A percentile compares a stretch with the other conserved stretches of the same genome.
Conservation (phyloP, 1,140 invertebrate species). For the Cotesia chilonis region DNA sequence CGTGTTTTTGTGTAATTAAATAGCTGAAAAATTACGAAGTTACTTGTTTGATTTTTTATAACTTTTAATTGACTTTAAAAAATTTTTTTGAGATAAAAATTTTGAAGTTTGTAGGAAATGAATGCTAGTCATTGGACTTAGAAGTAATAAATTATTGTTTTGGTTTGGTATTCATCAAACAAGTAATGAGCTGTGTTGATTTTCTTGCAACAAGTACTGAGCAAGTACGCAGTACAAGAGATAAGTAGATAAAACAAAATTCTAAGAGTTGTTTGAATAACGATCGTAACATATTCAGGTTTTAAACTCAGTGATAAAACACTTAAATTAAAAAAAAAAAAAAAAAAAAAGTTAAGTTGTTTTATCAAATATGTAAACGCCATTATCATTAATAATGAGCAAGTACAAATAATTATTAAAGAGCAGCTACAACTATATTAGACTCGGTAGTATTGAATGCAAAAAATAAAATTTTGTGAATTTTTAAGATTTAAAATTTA, state of each 20-base stretch:
- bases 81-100: no score
- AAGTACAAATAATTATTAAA: constrained; percentile 65
- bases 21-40: no score
- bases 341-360: constrained; percentile 49
- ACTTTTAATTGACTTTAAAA: no score
- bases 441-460: constrained; percentile 45
- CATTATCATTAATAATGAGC: constrained; percentile 61
- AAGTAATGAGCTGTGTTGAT: neutral
- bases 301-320: constrained; percentile 54
- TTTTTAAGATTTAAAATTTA: constrained; percentile 10
- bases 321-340: constrained; percentile 12
- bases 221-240: constrained; percentile 24
- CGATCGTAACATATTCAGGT: constrained; percentile 60
- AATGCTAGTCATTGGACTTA: no score
- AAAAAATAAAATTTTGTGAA: constrained; percentile 41
- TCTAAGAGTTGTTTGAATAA: constrained; percentile 52
- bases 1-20: no score
- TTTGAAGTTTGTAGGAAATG: no score
- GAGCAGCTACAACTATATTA: constrained; percentile 57
- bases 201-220: constrained; percentile 3
- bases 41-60: no score
- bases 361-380: constrained; percentile 54
- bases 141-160: no score
- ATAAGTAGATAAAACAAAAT: constrained; percentile 49
- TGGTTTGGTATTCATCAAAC: no score